These are phyloP conservation scores for Belonocnema kinseyi DNA, from an alignment of 1,140 invertebrate species.

Conservation along the genomic window DNA sequence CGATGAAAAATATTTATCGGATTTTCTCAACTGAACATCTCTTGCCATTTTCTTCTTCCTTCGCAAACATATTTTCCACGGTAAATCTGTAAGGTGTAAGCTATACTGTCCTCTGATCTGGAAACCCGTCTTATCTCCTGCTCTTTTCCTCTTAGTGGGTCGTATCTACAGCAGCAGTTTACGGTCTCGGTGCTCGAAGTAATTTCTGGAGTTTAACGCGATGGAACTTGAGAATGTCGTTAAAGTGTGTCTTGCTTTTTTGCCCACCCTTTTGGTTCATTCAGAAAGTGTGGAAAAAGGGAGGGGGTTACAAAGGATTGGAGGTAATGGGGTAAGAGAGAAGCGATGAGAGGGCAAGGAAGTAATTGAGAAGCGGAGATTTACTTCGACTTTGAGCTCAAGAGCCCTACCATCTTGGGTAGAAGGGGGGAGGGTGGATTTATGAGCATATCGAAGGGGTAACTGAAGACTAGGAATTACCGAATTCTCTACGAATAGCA, in stretches of 20 bases:
- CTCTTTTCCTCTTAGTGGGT: background rate
- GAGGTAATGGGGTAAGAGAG: constrained; percentile 63
- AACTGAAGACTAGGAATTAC: constrained; percentile 54
- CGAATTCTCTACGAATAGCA: constrained; percentile 16
- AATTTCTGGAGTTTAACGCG: constrained; percentile 24
- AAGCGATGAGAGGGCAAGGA: constrained; percentile 47
- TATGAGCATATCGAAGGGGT: constrained; percentile 46
- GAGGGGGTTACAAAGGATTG: constrained; percentile 50
- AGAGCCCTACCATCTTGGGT: constrained; percentile 45
- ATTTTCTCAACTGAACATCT: background rate
- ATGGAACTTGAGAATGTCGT: constrained; percentile 20
- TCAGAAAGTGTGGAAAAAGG: constrained; percentile 3
- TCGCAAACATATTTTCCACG: background rate
- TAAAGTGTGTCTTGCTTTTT: constrained; percentile 19
- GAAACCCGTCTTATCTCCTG: background rate
- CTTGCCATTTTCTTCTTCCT: background rate
- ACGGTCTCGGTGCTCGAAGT: background rate
- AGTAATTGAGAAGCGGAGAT: constrained; percentile 76
- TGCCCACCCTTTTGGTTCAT: background rate
- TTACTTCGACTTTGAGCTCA: constrained; percentile 64
- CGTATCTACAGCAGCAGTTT: constrained; percentile 10
- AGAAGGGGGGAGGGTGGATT: constrained; percentile 46
- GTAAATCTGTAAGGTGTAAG: background rate
- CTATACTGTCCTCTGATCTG: constrained; percentile 6
- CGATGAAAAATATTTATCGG: too few species aligned